Evolutionary conservation across 1,140 invertebrate species (phyloP), one percentile per base, ranked within the genome.

Genomic region (Zaprionus taronus): DNA sequence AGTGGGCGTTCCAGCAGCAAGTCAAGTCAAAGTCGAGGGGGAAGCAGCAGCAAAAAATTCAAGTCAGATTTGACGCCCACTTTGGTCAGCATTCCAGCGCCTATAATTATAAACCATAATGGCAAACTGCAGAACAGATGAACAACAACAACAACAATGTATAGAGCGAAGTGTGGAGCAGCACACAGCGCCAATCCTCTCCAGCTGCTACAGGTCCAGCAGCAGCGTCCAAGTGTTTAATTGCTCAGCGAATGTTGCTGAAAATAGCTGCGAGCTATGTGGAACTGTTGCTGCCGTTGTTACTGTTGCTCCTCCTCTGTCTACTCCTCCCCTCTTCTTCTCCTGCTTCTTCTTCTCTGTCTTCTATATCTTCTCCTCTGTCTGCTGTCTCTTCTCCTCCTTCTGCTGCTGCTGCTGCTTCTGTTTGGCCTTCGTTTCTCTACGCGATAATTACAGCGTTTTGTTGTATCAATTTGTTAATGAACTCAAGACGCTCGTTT

Each of bases 381-480:
- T 63, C 53, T 12, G 44, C 20, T 15, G 26, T 36, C 17, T 64
- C 36, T n/a, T 17, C 28, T 61, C 26, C 31, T 56, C 15, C 38
- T n/a, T 4, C 41, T 34, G 17, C 34, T 17, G 31, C 47, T 28
- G 55, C 24, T 51, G 44, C 9, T 76, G 51, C 64, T 55, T 76
- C 73, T 75, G 72, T 75, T 75, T 71, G 72, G 72, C 72, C 72
- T 75, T 75, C 72, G 72, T 58, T 71, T 70, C 67, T 75, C 72
- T 75, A 75, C 72, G 63, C 64, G 78, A 90, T 90, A 89, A 89
- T 89, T 89, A 89, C 85, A 89, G 83, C 83, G 57, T 89, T 87
- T 89, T 89, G 84, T 89, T 89, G 85, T 83, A 89, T 89, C 84
- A 89, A 87, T 89, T 89, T 89, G 84, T 90, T 89, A 89, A 89